Base-by-base conservation (phyloP, 2,113 vertebrate species). In the Heterochromis multidens region DNA sequence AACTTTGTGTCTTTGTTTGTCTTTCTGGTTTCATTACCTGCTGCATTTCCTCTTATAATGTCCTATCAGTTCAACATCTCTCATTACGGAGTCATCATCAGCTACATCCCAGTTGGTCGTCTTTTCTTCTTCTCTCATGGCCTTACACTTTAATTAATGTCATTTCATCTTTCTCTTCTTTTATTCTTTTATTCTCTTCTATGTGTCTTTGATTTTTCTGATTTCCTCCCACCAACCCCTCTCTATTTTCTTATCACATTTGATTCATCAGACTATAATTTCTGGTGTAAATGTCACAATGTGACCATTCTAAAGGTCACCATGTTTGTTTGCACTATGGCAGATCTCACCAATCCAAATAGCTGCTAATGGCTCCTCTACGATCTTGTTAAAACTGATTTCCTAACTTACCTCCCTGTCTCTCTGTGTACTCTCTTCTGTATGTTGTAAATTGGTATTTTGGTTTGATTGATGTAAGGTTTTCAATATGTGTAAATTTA, bases 261-360 rank as follows among this genome's bases (percentile, higher is more conserved):
- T 78, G 82, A 89, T 93, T 92, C 61, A 91, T 91, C 87, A 91
- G 85, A 87, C 87, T 84, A 77, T 91, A 88, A 93, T 92, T 90
- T 79, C 62, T 67, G 86, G 63, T 89, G 88, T 93, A 94, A 95
- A 95, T 95, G 94, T 94, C 94, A 93, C 61, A 14, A 11, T 88
- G 88, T 86, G 86, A 89, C 91, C 91, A 85, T 84, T 79, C 49
- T 92, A 95, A 95, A 96, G 95, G 95, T 95, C 94, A 89, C 80
- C 77, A 10, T 95, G 91, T 95, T 95, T 95, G 93, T 94, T 93
- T 95, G 91, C 77, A 87, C 90, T 81, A 83, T 83, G 81, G 87
- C 79, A 79, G 88, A 92, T 93, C 89, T 86, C 89, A 91, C 58
- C 89, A 72, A 84, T 63, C 56, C 79, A 92, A 93, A 94, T 94